A percentile compares a stretch with the other conserved stretches of the same genome.
phyloP scores from a whole-genome alignment of 2,113 vertebrate species.

The Microtus richardsoni region DNA sequence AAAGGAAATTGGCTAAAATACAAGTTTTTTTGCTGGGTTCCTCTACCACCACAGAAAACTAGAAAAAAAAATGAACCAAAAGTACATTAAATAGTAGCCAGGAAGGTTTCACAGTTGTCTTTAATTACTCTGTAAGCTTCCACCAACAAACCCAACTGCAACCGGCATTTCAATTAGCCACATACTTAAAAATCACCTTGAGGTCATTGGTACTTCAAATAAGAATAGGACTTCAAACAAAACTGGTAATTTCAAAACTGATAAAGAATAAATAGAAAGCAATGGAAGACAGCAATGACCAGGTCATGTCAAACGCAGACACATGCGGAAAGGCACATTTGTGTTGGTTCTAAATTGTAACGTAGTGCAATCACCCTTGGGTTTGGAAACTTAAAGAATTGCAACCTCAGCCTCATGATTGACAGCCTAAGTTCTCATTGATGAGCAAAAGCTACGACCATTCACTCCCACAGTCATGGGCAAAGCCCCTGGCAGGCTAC shows the following conservation, averaged over 20 bases:
- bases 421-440: conserved; percentile 50
- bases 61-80: not conserved
- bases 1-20: not conserved
- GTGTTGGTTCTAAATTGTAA: conserved; percentile 32
- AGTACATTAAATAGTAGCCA: not conserved
- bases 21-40: not conserved
- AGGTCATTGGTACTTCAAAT: not conserved
- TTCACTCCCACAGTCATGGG: not conserved
- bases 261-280: not conserved
- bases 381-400: not conserved
- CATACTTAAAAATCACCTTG: not conserved
- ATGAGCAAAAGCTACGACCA: conserved; percentile 42
- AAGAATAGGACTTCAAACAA: not conserved
- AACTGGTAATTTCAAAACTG: not conserved
- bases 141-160: not conserved
- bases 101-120: not conserved
- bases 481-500: not conserved
- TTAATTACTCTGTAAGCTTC: not conserved
- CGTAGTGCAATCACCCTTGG: not conserved
- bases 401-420: conserved; percentile 29
- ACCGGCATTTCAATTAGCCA: not conserved
- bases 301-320: not conserved
- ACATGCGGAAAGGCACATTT: not conserved
- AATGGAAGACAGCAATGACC: not conserved
- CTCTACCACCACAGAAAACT: not conserved